Conservation (phyloP, 2,888 invertebrate species). For the Gibbula magus region DNA sequence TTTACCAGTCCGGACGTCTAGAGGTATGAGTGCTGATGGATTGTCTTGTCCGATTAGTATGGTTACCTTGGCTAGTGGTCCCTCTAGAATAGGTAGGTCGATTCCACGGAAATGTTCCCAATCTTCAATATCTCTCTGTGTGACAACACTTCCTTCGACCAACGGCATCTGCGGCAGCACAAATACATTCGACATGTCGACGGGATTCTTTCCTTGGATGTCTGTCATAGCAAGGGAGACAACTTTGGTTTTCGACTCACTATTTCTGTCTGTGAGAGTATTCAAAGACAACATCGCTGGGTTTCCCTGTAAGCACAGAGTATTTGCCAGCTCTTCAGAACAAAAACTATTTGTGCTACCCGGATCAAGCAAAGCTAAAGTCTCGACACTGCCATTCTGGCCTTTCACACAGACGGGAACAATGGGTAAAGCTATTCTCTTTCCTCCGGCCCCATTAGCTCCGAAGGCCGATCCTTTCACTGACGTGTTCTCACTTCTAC, state of each 20-base stretch:
- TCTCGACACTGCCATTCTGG: neutral
- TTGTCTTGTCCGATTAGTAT: no score
- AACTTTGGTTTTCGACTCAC: neutral
- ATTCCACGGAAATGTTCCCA: neutral
- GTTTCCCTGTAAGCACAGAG: neutral
- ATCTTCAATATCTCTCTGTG: no score
- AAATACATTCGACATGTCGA: neutral
- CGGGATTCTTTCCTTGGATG: neutral
- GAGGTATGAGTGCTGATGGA: no score
- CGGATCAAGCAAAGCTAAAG: neutral
- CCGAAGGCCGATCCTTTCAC: no score
- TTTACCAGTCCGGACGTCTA: no score
- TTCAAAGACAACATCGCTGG: neutral
- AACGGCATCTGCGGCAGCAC: neutral
- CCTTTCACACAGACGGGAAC: neutral
- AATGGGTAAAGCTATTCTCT: neutral
- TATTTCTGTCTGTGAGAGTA: neutral
- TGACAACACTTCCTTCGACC: neutral
- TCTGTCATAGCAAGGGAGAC: neutral
- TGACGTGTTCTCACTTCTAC: no score
- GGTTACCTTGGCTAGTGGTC: no score
- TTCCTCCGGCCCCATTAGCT: no score
- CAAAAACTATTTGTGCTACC: neutral
- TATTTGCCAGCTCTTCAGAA: neutral
- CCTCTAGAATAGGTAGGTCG: neutral